Conservation (phyloP, 2,797 vertebrate species). For the Falco biarmicus region DNA sequence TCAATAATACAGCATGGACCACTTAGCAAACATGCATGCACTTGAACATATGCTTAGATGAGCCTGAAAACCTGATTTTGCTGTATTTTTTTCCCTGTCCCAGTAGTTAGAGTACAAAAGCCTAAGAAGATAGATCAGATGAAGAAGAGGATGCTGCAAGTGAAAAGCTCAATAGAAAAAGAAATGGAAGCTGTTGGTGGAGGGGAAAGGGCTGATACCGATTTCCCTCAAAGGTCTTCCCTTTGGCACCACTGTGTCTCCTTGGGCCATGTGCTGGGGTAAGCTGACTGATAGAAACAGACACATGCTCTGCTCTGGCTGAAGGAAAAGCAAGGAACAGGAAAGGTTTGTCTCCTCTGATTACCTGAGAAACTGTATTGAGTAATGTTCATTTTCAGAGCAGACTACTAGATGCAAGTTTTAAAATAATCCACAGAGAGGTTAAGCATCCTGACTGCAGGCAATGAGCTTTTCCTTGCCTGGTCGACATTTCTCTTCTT, state of each 20-base stretch:
- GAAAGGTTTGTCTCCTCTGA: not conserved
- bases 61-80: not conserved
- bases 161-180: not conserved
- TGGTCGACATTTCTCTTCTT: not conserved
- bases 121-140: not conserved
- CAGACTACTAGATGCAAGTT: not conserved
- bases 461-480: fast-evolving
- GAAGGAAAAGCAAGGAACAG: not conserved
- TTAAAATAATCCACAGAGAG: not conserved
- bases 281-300: not conserved
- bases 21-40: not conserved
- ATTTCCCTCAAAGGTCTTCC: not conserved
- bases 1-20: not conserved
- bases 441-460: not conserved
- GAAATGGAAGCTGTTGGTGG: not conserved
- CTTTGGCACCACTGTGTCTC: fast-evolving
- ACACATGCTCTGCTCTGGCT: not conserved
- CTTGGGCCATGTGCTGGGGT: fast-evolving
- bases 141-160: not conserved
- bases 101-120: not conserved
- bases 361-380: not conserved
- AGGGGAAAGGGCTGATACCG: not conserved
- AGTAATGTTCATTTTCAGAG: not conserved
- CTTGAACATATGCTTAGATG: not conserved
- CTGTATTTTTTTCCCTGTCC: not conserved